phyloP scores from a whole-genome alignment of 1,140 invertebrate genomes.

The Anoplophora glabripennis region DNA sequence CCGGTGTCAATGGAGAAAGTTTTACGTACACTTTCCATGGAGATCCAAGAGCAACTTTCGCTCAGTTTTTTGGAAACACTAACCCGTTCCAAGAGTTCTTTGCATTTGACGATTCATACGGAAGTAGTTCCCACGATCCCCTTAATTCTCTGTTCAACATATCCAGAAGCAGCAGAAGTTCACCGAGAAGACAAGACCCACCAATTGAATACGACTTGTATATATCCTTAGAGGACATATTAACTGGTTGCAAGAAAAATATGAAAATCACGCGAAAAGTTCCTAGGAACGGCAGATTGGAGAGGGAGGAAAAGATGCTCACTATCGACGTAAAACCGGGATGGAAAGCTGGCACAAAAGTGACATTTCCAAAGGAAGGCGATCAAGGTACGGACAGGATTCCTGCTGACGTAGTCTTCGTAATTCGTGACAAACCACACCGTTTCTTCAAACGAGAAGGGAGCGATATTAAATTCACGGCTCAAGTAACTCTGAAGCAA shows the following conservation, averaged over 20 bases:
- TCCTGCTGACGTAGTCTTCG: constrained; percentile 94
- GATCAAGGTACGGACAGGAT: constrained; percentile 83
- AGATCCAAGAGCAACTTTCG: constrained; percentile 86
- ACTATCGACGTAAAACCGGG: constrained; percentile 91
- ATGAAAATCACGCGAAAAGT: constrained; percentile 92
- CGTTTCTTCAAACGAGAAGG: constrained; percentile 81
- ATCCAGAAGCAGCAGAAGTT: not conserved
- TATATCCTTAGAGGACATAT: constrained; percentile 83
- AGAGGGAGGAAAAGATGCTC: constrained; percentile 84
- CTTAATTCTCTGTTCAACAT: constrained; percentile 46
- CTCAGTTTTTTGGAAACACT: constrained; percentile 82
- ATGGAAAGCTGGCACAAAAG: constrained; percentile 94
- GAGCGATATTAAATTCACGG: constrained; percentile 77
- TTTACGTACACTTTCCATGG: constrained; percentile 75
- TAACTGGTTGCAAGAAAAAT: constrained; percentile 80
- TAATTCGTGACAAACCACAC: constrained; percentile 91
- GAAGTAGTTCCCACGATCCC: constrained; percentile 46
- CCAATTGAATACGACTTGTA: constrained; percentile 85
- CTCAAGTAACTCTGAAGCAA: constrained; percentile 75
- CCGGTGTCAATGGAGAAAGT: constrained; percentile 49
- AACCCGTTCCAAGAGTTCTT: constrained; percentile 65
- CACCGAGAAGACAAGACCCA: constrained; percentile 63
- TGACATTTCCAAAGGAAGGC: constrained; percentile 91
- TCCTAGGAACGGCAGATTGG: constrained; percentile 61
- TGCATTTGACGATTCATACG: constrained; percentile 53